Evolutionary conservation across 2,113 vertebrate species (phyloP).

Genomic region (Tetraodon nigroviridis): DNA sequence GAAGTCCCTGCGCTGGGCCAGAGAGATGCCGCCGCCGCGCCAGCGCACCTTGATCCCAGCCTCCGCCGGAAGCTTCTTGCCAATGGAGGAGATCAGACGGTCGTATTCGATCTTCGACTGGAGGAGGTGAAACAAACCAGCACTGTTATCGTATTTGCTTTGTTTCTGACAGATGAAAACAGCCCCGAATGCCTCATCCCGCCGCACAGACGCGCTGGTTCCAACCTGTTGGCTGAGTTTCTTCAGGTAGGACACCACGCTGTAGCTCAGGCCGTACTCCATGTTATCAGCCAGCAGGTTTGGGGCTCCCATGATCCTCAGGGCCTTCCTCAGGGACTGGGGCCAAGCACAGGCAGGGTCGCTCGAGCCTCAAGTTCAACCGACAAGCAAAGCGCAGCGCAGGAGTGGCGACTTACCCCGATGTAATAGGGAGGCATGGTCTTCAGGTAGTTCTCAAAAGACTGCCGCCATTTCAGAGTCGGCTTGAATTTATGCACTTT

Average conservation of each 20-base stretch:
- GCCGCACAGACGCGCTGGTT: not conserved
- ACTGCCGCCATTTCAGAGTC: conserved; percentile 92
- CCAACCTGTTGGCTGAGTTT: conserved; percentile 96
- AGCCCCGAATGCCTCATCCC: not conserved
- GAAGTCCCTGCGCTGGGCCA: conserved; percentile 87
- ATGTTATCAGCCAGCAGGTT: conserved; percentile 95
- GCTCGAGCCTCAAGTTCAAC: accelerated
- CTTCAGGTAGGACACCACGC: conserved; percentile 96
- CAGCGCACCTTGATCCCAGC: conserved; percentile 89
- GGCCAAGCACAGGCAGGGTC: not conserved
- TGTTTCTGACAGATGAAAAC: not conserved
- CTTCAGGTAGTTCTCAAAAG: conserved; percentile 97
- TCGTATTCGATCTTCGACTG: conserved; percentile 96
- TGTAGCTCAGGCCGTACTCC: conserved; percentile 97
- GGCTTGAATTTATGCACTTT: conserved; percentile 98
- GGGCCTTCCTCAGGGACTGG: conserved; percentile 91
- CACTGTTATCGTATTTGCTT: not conserved
- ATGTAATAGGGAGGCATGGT: conserved; percentile 98
- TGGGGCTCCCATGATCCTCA: conserved; percentile 96
- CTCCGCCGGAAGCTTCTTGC: conserved; percentile 84
- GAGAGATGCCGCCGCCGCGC: conserved; percentile 80
- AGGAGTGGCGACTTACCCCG: conserved; percentile 78
- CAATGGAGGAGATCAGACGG: conserved; percentile 86
- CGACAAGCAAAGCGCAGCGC: not conserved
- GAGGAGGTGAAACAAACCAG: not conserved